Evolutionary conservation across 2,113 vertebrate genomes (phyloP).

Genomic region (Pterophyllum scalare): DNA sequence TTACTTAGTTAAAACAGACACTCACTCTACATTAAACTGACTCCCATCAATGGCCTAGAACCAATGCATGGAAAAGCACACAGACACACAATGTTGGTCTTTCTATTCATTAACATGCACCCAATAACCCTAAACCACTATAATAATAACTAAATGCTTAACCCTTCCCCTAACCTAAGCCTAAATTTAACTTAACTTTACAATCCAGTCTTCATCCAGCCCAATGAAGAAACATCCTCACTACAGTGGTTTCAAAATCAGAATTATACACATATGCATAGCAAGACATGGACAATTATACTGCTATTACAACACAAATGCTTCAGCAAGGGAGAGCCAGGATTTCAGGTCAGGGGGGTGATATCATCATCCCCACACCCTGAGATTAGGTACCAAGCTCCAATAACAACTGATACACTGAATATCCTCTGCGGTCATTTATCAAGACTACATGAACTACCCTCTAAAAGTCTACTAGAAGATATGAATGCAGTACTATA

Average conservation of each 20-base stretch:
- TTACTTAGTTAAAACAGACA: conserved; percentile 73
- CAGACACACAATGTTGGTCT: neutral
- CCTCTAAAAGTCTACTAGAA: too few species aligned
- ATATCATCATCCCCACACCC: too few species aligned
- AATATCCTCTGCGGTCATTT: too few species aligned
- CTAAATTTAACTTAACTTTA: neutral
- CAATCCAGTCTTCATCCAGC: neutral
- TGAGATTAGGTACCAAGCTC: too few species aligned
- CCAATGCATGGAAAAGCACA: conserved; percentile 13
- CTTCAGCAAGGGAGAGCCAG: too few species aligned
- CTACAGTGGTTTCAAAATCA: neutral
- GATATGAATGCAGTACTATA: too few species aligned
- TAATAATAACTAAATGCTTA: neutral
- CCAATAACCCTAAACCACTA: neutral
- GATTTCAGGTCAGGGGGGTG: too few species aligned
- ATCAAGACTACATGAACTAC: too few species aligned
- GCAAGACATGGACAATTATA: neutral
- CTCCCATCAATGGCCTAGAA: conserved; percentile 65
- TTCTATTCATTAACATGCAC: neutral
- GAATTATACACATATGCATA: neutral
- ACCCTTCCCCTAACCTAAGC: neutral
- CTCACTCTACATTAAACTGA: conserved; percentile 71
- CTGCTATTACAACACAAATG: too few species aligned
- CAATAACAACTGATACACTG: too few species aligned
- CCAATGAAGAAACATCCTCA: neutral